These are phyloP conservation scores for Centroberyx gerrardi DNA, from an alignment of 2,797 vertebrate species.

Conservation along the genomic window DNA sequence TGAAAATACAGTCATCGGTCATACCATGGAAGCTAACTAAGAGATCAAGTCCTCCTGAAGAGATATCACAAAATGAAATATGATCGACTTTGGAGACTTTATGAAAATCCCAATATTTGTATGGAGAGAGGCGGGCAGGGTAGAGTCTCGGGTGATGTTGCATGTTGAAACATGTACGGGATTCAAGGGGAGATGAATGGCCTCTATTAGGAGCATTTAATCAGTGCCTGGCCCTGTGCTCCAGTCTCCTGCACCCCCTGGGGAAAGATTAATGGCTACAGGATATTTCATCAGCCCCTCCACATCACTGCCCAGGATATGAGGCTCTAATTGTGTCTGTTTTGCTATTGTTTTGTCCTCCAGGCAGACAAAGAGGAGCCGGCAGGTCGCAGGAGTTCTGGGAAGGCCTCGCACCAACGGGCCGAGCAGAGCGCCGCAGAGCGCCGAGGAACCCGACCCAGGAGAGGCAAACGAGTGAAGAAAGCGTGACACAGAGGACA, in stretches of 20 bases:
- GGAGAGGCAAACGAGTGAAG: conserved; percentile 65
- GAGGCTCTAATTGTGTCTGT: conserved; percentile 77
- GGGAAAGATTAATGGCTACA: conserved; percentile 87
- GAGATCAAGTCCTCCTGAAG: conserved; percentile 38
- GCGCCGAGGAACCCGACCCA: conserved; percentile 36
- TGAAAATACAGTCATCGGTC: conserved; percentile 53
- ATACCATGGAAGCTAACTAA: conserved; percentile 28
- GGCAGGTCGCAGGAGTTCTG: conserved; percentile 38
- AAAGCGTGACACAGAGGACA: conserved; percentile 26
- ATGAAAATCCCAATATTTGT: conserved; percentile 67
- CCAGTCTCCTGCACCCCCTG: conserved; percentile 79
- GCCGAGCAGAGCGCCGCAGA: conserved; percentile 38
- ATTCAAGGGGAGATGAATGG: conserved; percentile 84
- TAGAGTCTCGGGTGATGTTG: conserved; percentile 59
- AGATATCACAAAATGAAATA: conserved; percentile 54
- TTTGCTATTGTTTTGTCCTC: conserved; percentile 68
- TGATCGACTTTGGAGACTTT: conserved; percentile 47
- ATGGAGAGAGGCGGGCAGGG: conserved; percentile 26
- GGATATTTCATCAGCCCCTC: conserved; percentile 83
- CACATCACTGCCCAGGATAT: conserved; percentile 75
- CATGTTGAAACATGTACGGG: conserved; percentile 70
- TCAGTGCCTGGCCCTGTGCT: conserved; percentile 83
- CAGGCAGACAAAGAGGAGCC: conserved; percentile 73
- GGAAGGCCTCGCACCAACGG: conserved; percentile 41
- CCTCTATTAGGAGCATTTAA: conserved; percentile 89